phyloP scores from a whole-genome alignment of 2,113 vertebrate species.

The Grammomys dolichurus region DNA sequence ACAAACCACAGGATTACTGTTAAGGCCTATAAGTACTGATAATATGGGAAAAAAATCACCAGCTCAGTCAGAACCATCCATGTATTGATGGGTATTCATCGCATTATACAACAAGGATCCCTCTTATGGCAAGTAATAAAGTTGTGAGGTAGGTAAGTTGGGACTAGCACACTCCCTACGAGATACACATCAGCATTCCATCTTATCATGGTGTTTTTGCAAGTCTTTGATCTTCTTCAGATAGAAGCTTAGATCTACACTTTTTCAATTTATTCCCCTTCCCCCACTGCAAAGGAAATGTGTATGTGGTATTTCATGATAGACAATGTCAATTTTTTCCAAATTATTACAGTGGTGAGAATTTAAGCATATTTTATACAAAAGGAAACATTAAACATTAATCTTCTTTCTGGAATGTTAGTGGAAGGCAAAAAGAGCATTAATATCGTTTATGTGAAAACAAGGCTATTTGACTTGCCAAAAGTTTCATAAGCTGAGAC shows the following conservation, averaged over 20 bases:
- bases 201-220: background rate
- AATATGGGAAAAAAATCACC: constrained; percentile 25
- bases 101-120: background rate
- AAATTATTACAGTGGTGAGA: constrained; percentile 26
- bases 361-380: constrained; percentile 38
- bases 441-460: constrained; percentile 34
- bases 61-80: constrained; percentile 23
- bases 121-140: background rate
- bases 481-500: background rate
- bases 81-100: background rate
- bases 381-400: background rate
- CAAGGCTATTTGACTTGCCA: constrained; percentile 15
- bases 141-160: constrained; percentile 5
- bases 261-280: constrained; percentile 45
- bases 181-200: background rate
- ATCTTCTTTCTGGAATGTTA: constrained; percentile 7
- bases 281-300: constrained; percentile 36
- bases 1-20: constrained; percentile 41
- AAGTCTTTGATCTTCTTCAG: constrained; percentile 64
- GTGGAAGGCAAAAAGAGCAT: background rate
- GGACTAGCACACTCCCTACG: background rate
- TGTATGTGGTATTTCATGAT: constrained; percentile 12
- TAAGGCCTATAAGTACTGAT: background rate
- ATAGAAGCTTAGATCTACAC: constrained; percentile 40
- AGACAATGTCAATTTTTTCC: background rate